These are phyloP conservation scores for Drosophila kanapiae DNA, from an alignment of 1,140 invertebrate species.

Conservation along the genomic window DNA sequence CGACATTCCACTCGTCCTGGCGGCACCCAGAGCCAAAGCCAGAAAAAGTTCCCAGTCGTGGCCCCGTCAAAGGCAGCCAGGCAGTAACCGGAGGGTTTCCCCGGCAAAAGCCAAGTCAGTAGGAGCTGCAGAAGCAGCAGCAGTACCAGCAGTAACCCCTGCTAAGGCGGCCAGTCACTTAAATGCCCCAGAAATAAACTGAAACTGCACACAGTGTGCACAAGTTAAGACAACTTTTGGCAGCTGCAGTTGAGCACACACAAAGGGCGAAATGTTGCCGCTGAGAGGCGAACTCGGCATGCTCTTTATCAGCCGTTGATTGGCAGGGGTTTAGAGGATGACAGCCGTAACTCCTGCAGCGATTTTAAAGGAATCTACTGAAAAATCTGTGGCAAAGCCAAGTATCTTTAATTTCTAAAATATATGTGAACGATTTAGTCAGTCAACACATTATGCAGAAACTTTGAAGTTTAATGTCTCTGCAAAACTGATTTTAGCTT, in stretches of 20 bases:
- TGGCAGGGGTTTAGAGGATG: neutral
- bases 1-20: slow-evolving; percentile 66
- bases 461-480: neutral
- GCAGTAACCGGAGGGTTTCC: slow-evolving; percentile 20
- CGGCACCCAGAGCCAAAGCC: slow-evolving; percentile 46
- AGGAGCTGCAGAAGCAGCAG: slow-evolving; percentile 10
- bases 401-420: neutral
- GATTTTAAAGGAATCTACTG: neutral
- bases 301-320: slow-evolving; percentile 28
- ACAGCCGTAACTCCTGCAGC: neutral
- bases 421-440: neutral
- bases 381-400: neutral
- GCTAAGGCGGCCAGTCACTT: slow-evolving; percentile 71
- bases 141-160: slow-evolving; percentile 31
- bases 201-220: slow-evolving; percentile 75
- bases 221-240: slow-evolving; percentile 64
- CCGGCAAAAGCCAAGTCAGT: slow-evolving; percentile 1
- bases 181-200: slow-evolving; percentile 77
- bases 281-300: slow-evolving; percentile 30
- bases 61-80: slow-evolving; percentile 60
- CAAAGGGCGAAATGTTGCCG: slow-evolving; percentile 21
- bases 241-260: slow-evolving; percentile 64
- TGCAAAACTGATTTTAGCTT: neutral
- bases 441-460: neutral
- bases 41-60: slow-evolving; percentile 53